Evolutionary conservation across 2,113 vertebrate species (phyloP), one percentile per base, ranked within the genome.

Genomic region (Lepus americanus): DNA sequence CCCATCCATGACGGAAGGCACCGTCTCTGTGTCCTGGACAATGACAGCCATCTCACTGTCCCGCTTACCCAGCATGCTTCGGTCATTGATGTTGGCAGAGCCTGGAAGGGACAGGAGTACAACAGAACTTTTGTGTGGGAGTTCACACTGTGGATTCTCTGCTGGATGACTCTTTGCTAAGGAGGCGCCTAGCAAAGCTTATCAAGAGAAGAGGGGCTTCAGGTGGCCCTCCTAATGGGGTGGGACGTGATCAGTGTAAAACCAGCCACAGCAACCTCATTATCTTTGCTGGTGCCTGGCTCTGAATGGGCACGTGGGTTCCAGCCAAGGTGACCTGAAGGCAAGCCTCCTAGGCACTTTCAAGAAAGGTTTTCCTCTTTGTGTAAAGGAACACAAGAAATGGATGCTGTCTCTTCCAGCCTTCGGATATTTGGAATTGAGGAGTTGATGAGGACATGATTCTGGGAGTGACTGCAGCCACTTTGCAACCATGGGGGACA

Each of bases 31-130:
- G 98, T 99, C 99, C 97, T 99, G 98, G 92, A 99, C 98, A 2
- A 99, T 98, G 96, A 99, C 79, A 1, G 99, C 99, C 97, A 99
- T 98, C 97, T 99, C 99, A 1, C 99, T 99, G 98, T 99, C 99
- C 76, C 99, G 97, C 97, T 99, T 99, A 0, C 99, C 99, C 98
- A 99, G 98, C 99, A 99, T 99, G 98, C 99, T 99, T 69, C 99
- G 98, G 98, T 99, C 99, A 1, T 99, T 99, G 97, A 99, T 99
- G 98, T 99, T 99, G 78, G 99, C 99, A 27, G 99, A 99, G 61
- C 99, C 99, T 99, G 89, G 0, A 33, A 51, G 17, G 79, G 76
- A 4, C 87, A 33, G 67, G 0, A 1, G 73, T 1, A 19, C 13
- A 31, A 17, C 6, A 36, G 14, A 90, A 67, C 36, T n/a, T 82